Evolutionary conservation across 2,113 vertebrate genomes (phyloP), one percentile per base, ranked within the genome.

Genomic region (Triplophysa siluroides): DNA sequence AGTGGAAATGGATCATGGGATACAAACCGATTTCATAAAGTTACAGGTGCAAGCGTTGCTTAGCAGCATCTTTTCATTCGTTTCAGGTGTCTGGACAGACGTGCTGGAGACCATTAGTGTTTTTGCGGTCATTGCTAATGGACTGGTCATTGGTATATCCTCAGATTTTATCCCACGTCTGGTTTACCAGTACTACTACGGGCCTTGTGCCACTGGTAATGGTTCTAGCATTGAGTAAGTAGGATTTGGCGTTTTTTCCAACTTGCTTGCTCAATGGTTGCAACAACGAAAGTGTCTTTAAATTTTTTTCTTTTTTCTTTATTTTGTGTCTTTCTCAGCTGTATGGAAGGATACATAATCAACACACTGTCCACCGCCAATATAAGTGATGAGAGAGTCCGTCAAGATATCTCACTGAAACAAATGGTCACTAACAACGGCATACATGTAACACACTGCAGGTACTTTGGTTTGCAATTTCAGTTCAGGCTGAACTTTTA

Each of bases 151-250:
- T 80, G 97, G 97, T 0, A 95, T 99, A 79, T 97, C 97, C 38
- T 98, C 97, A 0, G 97, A 99, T 90, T 99, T 99, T 84, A 99
- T 99, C 85, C 97, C 97, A 83, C 96, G 96, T 41, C 92, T 99
- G 76, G 96, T 99, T 82, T 99, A 98, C 58, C 94, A 95, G 60
- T 99, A 98, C 87, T 96, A 96, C 85, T 99, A 98, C 0, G 97
- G 97, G 84, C 97, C 97, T 0, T 99, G 97, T 88, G 95, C 95
- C 21, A 77, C 18, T 12, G n/a, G 23, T 63, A 80, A 2, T 74
- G 16, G 5, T 21, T 29, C 71, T 50, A 67, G 21, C 26, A 38
- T 77, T 66, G 67, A 74, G 84, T 86, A 70, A 61, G 84, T 11
- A 5, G 21, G 23, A 71, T 19, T 23, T 54, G 2, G 33, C 16